Conservation (phyloP, 1,140 invertebrate species). For the Holotrichia oblita region DNA sequence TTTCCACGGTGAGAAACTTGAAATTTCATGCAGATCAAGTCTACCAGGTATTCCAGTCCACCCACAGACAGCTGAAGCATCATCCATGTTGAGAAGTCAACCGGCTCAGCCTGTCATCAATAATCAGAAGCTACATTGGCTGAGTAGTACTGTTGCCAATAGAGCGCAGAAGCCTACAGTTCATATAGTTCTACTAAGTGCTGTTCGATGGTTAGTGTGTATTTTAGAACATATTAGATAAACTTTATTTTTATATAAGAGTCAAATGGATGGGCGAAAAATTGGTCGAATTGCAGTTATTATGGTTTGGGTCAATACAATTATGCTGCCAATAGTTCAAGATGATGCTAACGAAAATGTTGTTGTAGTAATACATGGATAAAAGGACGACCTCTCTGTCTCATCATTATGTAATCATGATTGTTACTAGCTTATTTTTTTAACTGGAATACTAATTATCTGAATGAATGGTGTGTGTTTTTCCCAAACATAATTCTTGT, state of each 20-base stretch:
- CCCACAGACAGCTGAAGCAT: slow-evolving; percentile 44
- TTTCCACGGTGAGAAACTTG: slow-evolving; percentile 44
- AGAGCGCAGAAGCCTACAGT: slow-evolving; percentile 1
- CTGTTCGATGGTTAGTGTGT: slow-evolving; percentile 11
- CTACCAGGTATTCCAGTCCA: slow-evolving; percentile 48
- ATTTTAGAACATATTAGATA: slow-evolving; percentile 11
- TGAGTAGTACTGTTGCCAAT: slow-evolving; percentile 9
- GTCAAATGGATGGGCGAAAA: not conserved
- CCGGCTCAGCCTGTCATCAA: slow-evolving; percentile 42
- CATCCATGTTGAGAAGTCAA: slow-evolving; percentile 36
- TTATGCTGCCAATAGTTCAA: too few species aligned
- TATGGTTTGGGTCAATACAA: too few species aligned
- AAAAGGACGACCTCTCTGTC: too few species aligned
- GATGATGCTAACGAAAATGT: too few species aligned
- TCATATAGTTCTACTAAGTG: slow-evolving; percentile 16
- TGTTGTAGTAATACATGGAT: too few species aligned
- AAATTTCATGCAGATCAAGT: slow-evolving; percentile 48
- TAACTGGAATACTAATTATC: too few species aligned
- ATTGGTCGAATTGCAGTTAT: not conserved
- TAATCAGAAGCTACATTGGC: slow-evolving; percentile 38
- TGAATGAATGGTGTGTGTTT: too few species aligned
- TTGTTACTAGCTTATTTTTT: too few species aligned
- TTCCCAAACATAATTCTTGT: too few species aligned
- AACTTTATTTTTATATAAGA: not conserved
- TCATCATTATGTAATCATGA: too few species aligned